phyloP scores from a whole-genome alignment of 2,888 invertebrate species.

The Apodemia duryi region DNA sequence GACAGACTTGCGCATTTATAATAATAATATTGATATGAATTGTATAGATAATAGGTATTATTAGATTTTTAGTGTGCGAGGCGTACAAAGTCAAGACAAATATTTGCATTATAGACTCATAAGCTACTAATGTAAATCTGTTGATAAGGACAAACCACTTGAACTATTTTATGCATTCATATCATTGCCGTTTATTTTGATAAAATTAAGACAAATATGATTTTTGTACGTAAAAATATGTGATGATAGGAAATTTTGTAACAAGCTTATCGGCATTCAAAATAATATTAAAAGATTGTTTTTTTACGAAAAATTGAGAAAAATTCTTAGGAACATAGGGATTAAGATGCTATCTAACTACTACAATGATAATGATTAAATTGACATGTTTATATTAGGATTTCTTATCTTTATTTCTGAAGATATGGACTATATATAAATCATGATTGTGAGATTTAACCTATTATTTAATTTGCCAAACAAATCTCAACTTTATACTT shows the following conservation, averaged over 20 bases:
- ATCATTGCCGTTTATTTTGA: slow-evolving; percentile 2
- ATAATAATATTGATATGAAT: no score
- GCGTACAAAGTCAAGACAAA: not conserved
- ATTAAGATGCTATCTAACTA: slow-evolving; percentile 14
- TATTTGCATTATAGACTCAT: not conserved
- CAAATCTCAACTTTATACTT: not conserved
- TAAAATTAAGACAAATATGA: not conserved
- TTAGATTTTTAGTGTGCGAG: not conserved
- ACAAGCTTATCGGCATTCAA: slow-evolving; percentile 26
- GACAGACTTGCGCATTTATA: no score
- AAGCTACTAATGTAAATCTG: not conserved
- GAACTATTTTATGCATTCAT: not conserved
- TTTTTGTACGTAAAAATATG: not conserved
- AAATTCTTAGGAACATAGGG: slow-evolving; percentile 17
- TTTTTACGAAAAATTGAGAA: slow-evolving; percentile 18
- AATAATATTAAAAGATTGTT: not conserved
- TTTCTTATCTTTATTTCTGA: not conserved
- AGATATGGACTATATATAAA: not conserved
- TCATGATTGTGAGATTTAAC: not conserved
- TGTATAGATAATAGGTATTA: not conserved
- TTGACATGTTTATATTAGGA: not conserved
- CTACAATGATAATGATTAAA: not conserved
- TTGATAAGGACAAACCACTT: slow-evolving; percentile 3
- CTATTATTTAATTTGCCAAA: not conserved
- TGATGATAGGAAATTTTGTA: slow-evolving; percentile 12